These are phyloP conservation scores for Leptopilina clavipes DNA, from an alignment of 1,140 invertebrate genomes.

Conservation along the genomic window DNA sequence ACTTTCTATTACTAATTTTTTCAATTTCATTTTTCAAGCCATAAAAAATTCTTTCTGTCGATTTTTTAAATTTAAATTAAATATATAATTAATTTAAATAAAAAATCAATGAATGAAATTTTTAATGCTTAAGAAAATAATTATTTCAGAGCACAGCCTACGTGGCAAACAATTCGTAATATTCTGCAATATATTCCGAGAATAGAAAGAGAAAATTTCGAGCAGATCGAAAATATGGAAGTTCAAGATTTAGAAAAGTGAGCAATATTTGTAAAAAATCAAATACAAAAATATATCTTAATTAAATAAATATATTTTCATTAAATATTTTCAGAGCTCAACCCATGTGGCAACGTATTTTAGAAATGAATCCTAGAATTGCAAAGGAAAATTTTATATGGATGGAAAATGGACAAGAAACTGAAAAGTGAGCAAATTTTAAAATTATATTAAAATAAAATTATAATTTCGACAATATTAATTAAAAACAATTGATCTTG, in stretches of 20 bases:
- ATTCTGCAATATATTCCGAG: not conserved
- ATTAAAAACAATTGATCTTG: not conserved
- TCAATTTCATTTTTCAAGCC: too few relatives aligned
- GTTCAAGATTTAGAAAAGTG: constrained; percentile 3
- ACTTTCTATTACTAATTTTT: too few relatives aligned
- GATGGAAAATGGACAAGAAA: constrained; percentile 15
- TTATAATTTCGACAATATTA: constrained; percentile 22
- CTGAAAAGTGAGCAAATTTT: constrained; percentile 37
- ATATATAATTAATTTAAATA: not conserved
- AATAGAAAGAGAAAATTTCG: not conserved
- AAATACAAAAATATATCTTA: not conserved
- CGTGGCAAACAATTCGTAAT: constrained; percentile 3
- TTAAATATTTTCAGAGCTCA: constrained; percentile 1
- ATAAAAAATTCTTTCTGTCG: too few relatives aligned
- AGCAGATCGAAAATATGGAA: not conserved
- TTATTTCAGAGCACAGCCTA: constrained; percentile 1
- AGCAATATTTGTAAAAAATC: not conserved
- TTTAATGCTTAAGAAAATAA: not conserved
- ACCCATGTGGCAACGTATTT: not conserved
- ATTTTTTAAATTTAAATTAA: too few relatives aligned
- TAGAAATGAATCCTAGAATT: not conserved
- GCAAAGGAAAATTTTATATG: not conserved
- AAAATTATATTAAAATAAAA: too few relatives aligned
- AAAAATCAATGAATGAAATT: too few relatives aligned
- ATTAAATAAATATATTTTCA: not conserved